These are phyloP conservation scores for Caradrina clavipalpis DNA, from an alignment of 2,888 invertebrate genomes.

Conservation along the genomic window DNA sequence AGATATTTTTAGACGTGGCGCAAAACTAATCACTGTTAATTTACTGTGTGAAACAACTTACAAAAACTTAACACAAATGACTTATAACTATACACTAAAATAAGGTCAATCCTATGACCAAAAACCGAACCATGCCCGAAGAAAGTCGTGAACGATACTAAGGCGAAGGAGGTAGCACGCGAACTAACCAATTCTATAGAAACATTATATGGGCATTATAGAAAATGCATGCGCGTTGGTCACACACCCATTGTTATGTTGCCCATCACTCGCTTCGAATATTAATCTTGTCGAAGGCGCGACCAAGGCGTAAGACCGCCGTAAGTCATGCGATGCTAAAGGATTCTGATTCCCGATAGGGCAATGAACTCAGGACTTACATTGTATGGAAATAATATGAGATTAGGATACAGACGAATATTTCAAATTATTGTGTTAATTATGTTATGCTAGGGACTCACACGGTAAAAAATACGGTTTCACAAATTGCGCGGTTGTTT, in stretches of 20 bases:
- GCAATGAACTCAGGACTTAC: constrained; percentile 77
- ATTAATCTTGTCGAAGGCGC: constrained; percentile 87
- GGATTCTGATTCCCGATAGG: constrained; percentile 76
- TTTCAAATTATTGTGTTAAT: constrained; percentile 47
- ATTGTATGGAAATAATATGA: constrained; percentile 63
- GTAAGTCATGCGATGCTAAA: constrained; percentile 74
- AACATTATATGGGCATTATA: constrained; percentile 90
- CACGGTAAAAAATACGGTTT: neutral
- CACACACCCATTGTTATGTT: constrained; percentile 85
- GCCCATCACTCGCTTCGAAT: constrained; percentile 86
- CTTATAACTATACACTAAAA: constrained; percentile 5
- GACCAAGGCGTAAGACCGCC: constrained; percentile 71
- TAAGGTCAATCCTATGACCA: constrained; percentile 19
- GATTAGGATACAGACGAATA: constrained; percentile 46
- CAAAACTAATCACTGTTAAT: constrained; percentile 31
- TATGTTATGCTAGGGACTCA: neutral
- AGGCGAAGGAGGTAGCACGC: constrained; percentile 79
- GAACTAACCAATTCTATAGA: constrained; percentile 85
- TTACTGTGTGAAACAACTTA: constrained; percentile 2
- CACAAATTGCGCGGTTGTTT: neutral
- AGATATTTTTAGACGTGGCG: constrained; percentile 7
- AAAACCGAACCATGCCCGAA: constrained; percentile 64
- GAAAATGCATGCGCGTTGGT: constrained; percentile 88
- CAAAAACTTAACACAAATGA: neutral
- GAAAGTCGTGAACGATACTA: constrained; percentile 84